phyloP scores from a whole-genome alignment of 2,113 vertebrate species.

The Lophura nycthemera region DNA sequence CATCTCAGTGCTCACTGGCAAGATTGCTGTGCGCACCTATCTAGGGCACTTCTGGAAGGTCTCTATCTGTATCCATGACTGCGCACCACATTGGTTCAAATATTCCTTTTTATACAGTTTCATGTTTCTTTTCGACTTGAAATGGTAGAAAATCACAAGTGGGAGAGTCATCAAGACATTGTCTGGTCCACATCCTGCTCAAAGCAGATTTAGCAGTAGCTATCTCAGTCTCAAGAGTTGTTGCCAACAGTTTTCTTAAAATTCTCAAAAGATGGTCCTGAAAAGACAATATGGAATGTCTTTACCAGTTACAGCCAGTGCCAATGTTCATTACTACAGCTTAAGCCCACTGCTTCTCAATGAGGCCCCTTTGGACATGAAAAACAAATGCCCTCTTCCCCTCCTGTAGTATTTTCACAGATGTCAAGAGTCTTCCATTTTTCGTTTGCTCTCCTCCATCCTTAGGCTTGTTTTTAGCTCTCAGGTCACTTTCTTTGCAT shows the following conservation, averaged over 20 bases:
- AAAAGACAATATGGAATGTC: not conserved
- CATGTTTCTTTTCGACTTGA: not conserved
- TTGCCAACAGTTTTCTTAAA: not conserved
- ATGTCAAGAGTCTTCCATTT: not conserved
- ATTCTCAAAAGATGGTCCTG: not conserved
- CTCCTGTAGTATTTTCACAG: accelerated
- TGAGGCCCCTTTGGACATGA: not conserved
- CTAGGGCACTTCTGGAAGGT: not conserved
- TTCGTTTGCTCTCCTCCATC: not conserved
- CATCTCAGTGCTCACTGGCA: accelerated
- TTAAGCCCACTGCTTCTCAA: not conserved
- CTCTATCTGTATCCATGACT: not conserved
- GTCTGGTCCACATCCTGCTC: not conserved
- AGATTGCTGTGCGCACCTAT: accelerated
- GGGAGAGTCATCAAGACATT: not conserved
- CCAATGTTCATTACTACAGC: accelerated
- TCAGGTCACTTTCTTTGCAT: not conserved
- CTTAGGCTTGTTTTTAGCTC: not conserved
- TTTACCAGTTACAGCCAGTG: not conserved
- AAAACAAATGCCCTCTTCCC: not conserved
- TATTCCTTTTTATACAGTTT: accelerated
- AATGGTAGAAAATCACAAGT: not conserved
- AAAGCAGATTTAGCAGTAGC: not conserved
- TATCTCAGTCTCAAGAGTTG: not conserved
- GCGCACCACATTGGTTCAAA: not conserved